Evolutionary conservation across 92 coral and sea anemone species (phyloP).

Genomic region (Parazoanthus atlanticus): DNA sequence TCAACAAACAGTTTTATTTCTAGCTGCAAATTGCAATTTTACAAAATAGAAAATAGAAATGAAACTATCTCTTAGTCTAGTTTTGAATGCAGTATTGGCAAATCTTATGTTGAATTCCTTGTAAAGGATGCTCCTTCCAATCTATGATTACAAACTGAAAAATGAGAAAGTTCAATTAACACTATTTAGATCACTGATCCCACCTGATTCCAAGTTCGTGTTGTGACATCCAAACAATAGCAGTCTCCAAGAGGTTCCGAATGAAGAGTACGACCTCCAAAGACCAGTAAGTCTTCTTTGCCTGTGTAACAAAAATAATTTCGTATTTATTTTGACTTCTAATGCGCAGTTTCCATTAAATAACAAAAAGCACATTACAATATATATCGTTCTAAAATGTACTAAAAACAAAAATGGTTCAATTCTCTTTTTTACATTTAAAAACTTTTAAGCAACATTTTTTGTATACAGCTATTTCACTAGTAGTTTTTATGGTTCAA

Average conservation of each 20-base stretch:
- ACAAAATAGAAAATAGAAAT: too few relatives aligned
- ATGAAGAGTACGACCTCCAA: constrained; percentile 75
- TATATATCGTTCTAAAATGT: background rate
- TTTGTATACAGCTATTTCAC: background rate
- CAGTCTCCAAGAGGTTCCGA: constrained; percentile 73
- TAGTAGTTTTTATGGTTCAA: background rate
- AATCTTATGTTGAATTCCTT: too few relatives aligned
- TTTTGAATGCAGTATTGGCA: too few relatives aligned
- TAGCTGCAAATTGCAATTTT: too few relatives aligned
- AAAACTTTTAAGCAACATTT: too few relatives aligned
- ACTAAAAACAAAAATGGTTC: too few relatives aligned
- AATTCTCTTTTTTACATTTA: too few relatives aligned
- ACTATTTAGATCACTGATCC: background rate
- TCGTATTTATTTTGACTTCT: background rate
- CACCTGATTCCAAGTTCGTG: constrained; percentile 80
- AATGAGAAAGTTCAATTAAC: too few relatives aligned
- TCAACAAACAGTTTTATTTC: too few relatives aligned
- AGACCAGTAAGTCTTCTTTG: constrained; percentile 64
- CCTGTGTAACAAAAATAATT: constrained; percentile 27
- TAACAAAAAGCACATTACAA: background rate
- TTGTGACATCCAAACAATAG: constrained; percentile 51
- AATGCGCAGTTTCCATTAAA: background rate
- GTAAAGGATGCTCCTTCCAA: too few relatives aligned
- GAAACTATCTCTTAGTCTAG: too few relatives aligned
- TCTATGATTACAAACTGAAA: background rate